These are phyloP conservation scores for Verasper variegatus DNA, from an alignment of 2,113 vertebrate species.

Conservation along the genomic window DNA sequence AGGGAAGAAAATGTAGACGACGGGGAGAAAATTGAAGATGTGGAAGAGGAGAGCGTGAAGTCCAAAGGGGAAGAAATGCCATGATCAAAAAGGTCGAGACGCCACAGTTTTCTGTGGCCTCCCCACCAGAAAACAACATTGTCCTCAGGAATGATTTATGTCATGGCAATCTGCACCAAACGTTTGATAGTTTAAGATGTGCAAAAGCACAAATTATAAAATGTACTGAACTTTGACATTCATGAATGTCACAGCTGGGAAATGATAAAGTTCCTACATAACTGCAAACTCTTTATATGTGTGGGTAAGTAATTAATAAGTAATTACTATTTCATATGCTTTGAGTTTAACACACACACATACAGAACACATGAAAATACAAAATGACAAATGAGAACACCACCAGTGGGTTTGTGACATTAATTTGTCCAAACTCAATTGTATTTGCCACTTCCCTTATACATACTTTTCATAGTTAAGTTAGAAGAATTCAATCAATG, in stretches of 20 bases:
- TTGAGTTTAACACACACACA: neutral
- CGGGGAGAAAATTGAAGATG: constrained; percentile 78
- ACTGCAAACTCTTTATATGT: constrained; percentile 1
- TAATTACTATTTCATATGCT: neutral
- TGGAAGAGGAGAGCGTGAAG: constrained; percentile 78
- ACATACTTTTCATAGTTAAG: constrained; percentile 19
- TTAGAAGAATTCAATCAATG: neutral
- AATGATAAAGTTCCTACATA: constrained; percentile 26
- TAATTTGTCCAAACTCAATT: neutral
- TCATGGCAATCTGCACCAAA: constrained; percentile 41
- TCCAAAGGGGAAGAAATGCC: constrained; percentile 72
- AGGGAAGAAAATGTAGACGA: constrained; percentile 77
- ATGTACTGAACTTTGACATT: constrained; percentile 43
- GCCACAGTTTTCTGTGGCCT: constrained; percentile 66
- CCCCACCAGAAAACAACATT: constrained; percentile 62
- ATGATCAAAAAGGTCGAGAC: constrained; percentile 71
- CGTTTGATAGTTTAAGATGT: constrained; percentile 57
- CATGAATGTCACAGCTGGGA: constrained; percentile 14
- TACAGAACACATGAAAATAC: constrained; percentile 12
- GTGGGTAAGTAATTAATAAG: constrained; percentile 22
- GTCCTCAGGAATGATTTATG: constrained; percentile 66
- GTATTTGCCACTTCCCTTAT: constrained; percentile 13
- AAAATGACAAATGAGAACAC: constrained; percentile 29
- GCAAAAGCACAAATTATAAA: constrained; percentile 50
- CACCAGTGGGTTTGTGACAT: neutral